Evolutionary conservation across 2,888 invertebrate genomes (phyloP).

Genomic region (Diabrotica balteata): DNA sequence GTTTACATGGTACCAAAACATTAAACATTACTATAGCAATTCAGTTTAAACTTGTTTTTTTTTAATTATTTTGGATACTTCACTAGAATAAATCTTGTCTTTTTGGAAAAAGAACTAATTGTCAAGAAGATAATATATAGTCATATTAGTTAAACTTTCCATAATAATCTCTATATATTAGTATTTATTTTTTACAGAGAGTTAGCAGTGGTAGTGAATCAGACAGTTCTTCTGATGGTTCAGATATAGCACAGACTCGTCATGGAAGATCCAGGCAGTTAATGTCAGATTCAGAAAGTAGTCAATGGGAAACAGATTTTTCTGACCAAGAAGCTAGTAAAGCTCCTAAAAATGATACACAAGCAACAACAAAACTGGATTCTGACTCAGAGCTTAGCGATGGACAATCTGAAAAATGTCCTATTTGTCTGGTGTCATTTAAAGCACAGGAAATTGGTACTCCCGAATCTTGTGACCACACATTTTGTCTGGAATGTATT

Average conservation of each 20-base stretch:
- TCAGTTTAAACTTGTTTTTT: too few relatives aligned
- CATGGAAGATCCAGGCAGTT: conserved; percentile 40
- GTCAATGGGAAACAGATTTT: conserved; percentile 47
- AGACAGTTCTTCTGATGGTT: conserved; percentile 45
- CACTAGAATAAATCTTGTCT: too few relatives aligned
- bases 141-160: too few relatives aligned
- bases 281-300: conserved; percentile 44
- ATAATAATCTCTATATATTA: too few relatives aligned
- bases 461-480: conserved; percentile 87
- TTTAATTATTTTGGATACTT: too few relatives aligned
- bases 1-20: too few relatives aligned
- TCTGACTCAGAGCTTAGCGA: conserved; percentile 52
- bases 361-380: conserved; percentile 14
- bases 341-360: neutral
- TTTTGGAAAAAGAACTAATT: too few relatives aligned
- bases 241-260: conserved; percentile 39
- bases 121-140: too few relatives aligned
- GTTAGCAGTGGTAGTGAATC: conserved; percentile 62
- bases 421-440: conserved; percentile 80
- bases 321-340: conserved; percentile 39
- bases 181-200: conserved; percentile 60
- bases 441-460: conserved; percentile 81
- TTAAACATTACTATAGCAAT: too few relatives aligned
- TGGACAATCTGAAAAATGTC: conserved; percentile 80
- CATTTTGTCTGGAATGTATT: conserved; percentile 89